Conservation (phyloP, 2,113 vertebrate species). For the Panthera leo region DNA sequence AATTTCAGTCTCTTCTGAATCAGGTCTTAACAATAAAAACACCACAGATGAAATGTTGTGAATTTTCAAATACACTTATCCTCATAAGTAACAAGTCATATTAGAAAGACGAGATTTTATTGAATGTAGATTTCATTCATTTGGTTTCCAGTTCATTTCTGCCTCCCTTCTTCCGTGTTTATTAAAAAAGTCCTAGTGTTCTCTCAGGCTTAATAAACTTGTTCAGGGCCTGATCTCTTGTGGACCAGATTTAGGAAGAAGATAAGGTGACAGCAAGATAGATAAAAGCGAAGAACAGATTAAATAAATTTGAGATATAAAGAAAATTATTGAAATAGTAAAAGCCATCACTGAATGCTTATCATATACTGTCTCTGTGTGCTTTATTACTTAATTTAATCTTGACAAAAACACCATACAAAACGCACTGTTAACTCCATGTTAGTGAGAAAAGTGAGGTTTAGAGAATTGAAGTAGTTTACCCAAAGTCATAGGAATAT, state of each 20-base stretch:
- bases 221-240: not conserved
- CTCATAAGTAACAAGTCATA: not conserved
- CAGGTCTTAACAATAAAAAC: not conserved
- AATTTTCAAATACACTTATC: not conserved
- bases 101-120: slow-evolving; percentile 7
- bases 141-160: not conserved
- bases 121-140: not conserved
- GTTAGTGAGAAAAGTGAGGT: not conserved
- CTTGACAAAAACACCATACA: not conserved
- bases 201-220: not conserved
- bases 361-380: not conserved
- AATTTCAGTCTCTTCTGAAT: not conserved
- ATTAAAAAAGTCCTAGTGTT: not conserved
- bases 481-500: not conserved
- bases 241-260: not conserved
- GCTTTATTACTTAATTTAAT: not conserved
- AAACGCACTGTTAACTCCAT: not conserved
- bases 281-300: not conserved
- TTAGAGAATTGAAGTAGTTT: not conserved
- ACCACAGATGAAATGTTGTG: not conserved
- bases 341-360: not conserved
- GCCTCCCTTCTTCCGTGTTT: not conserved
- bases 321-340: not conserved
- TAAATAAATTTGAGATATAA: not conserved
- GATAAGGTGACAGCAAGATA: not conserved